A percentile compares a stretch with the other conserved stretches of the same genome.
phyloP scores from a whole-genome alignment of 2,888 invertebrate genomes.

The Eupithecia dodoneata region DNA sequence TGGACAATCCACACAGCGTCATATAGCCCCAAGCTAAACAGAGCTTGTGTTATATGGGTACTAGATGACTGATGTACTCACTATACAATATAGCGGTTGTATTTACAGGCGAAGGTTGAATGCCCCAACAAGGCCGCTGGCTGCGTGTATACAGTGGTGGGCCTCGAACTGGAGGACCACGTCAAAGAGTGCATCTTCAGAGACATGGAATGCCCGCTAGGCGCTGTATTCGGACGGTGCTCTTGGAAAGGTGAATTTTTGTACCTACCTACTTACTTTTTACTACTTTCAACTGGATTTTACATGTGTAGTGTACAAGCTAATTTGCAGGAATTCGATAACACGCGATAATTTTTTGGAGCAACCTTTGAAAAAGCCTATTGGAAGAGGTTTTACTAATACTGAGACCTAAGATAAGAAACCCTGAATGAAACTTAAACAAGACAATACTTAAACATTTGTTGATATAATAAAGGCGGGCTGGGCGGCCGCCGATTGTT shows the following conservation, averaged over 20 bases:
- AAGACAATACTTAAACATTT: no score
- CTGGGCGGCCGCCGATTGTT: no score
- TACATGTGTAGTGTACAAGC: not conserved
- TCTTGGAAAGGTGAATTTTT: conserved; percentile 71
- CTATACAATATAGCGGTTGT: no score
- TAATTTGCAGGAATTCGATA: not conserved
- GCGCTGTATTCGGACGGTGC: conserved; percentile 71
- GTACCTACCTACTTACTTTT: not conserved
- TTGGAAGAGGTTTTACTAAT: not conserved
- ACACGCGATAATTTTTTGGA: not conserved
- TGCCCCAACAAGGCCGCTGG: conserved; percentile 70
- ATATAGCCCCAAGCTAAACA: no score
- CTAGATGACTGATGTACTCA: no score
- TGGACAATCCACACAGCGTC: no score
- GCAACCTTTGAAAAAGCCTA: not conserved
- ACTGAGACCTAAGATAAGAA: no score
- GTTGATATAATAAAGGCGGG: no score
- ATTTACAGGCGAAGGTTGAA: conserved; percentile 61
- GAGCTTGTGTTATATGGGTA: no score
- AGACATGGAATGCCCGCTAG: conserved; percentile 71
- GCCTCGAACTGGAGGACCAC: conserved; percentile 63
- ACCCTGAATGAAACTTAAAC: no score
- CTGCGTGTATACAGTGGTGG: conserved; percentile 64
- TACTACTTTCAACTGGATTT: not conserved
- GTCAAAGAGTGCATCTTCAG: conserved; percentile 75